Base-by-base conservation (phyloP, 2,797 vertebrate species). In the Antrozous pallidus region DNA sequence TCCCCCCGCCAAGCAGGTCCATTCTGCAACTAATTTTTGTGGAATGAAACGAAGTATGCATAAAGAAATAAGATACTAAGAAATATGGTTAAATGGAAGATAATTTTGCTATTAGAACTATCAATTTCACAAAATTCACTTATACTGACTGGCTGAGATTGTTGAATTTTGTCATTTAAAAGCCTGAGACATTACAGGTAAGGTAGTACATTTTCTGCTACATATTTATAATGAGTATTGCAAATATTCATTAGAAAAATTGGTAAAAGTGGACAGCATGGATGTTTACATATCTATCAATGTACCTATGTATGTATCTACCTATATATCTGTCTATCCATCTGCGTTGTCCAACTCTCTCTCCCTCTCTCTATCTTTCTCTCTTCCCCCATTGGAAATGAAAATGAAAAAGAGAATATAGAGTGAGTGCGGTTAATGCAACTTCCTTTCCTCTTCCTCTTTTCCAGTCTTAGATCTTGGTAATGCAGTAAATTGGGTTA, bases 131-230 rank as follows among this genome's bases (percentile, higher is more conserved):
- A 75, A 79, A 88, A 67, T 5, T 24, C 8, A 47, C 1, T 49
- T 18, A 36, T 33, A 51, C 0, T n/a, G 10, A 71, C 77, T 84
- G 26, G 3, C 14, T 81, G 36, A 24, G 18, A 5, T 31, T 56
- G 10, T 22, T 88, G 74, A 40, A 88, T 65, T 75, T 13, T 91
- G 2, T 42, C 4, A 61, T 67, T 81, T 61, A 80, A 65, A 80
- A 65, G n/a, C 11, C 8, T 45, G 1, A 51, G 63, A 65, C 1
- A 58, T 6, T 75, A 65, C 11, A 77, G 2, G 0, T 85, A 3
- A 42, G 20, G 10, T 31, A 10, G 26, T 6, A 24, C 9, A 71
- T 71, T n/a, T 42, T 58, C 54, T 86, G 10, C 16, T 77, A 11
- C 14, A 38, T 47, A 70, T 38, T 49, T 91, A 65, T n/a, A 89